phyloP scores from a whole-genome alignment of 2,797 vertebrate genomes.

The Meriones psammophilus region DNA sequence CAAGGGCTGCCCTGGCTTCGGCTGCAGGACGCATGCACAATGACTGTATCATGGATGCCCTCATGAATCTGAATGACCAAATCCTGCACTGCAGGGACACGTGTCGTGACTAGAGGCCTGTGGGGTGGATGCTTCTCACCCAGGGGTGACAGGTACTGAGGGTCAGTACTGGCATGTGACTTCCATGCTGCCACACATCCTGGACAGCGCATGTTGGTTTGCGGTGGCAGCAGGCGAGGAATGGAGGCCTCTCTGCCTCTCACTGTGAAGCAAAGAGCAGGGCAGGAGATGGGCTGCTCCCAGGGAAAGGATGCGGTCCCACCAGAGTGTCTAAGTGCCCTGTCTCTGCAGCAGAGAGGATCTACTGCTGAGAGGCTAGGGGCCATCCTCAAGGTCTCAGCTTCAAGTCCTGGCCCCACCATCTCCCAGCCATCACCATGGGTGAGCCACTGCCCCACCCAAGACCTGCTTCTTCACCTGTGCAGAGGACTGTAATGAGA shows the following conservation, averaged over 20 bases:
- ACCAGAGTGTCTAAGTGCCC: accelerated
- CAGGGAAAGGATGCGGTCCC: background rate
- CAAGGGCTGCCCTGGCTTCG: background rate
- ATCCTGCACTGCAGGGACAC: background rate
- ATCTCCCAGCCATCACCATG: accelerated
- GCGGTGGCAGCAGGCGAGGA: background rate
- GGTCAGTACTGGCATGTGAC: background rate
- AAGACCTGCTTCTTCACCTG: background rate
- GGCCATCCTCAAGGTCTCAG: background rate
- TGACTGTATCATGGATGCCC: background rate
- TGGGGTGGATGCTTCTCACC: background rate
- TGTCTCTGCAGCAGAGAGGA: background rate
- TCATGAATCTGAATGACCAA: background rate
- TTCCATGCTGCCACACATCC: background rate
- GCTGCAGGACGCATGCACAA: accelerated
- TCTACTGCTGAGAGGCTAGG: accelerated
- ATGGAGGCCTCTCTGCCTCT: background rate
- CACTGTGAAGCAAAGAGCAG: background rate
- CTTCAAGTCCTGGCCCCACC: background rate
- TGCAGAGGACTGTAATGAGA: background rate
- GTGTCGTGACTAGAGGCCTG: accelerated
- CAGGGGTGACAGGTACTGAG: background rate
- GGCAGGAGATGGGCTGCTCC: too few species aligned
- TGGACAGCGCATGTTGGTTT: accelerated
- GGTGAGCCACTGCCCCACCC: background rate